These are phyloP conservation scores for Watsonalla cultraria DNA, from an alignment of 2,888 invertebrate species.

Conservation along the genomic window DNA sequence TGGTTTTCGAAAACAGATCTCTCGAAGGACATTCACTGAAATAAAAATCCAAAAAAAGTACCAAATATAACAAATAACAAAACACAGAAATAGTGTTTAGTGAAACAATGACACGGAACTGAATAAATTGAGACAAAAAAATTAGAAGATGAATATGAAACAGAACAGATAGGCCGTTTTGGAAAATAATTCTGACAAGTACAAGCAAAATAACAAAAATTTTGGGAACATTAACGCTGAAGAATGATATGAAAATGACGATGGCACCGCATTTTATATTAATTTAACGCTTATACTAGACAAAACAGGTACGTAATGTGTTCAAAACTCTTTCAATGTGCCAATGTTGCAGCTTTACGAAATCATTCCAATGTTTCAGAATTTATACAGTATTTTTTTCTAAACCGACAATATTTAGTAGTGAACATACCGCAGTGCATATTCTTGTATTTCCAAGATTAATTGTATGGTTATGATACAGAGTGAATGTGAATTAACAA, in stretches of 20 bases:
- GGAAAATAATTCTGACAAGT: slow-evolving; percentile 69
- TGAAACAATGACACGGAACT: slow-evolving; percentile 61
- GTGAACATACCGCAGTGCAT: slow-evolving; percentile 68
- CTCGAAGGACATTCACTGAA: slow-evolving; percentile 76
- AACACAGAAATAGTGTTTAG: slow-evolving; percentile 30
- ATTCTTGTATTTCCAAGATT: slow-evolving; percentile 56
- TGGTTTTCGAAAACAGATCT: slow-evolving; percentile 76
- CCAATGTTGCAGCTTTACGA: slow-evolving; percentile 41
- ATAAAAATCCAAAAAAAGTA: slow-evolving; percentile 42
- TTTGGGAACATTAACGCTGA: slow-evolving; percentile 54
- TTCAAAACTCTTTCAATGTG: slow-evolving; percentile 51
- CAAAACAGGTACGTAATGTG: slow-evolving; percentile 40
- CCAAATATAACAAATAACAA: slow-evolving; percentile 41
- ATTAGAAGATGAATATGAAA: slow-evolving; percentile 62
- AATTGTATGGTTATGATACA: slow-evolving; percentile 64
- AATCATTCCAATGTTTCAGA: slow-evolving; percentile 30
- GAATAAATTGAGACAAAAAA: slow-evolving; percentile 47
- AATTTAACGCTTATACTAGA: slow-evolving; percentile 44
- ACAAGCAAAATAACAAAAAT: slow-evolving; percentile 68
- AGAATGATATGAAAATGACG: slow-evolving; percentile 57
- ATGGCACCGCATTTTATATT: slow-evolving; percentile 44
- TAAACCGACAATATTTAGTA: slow-evolving; percentile 48
- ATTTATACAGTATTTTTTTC: slow-evolving; percentile 38
- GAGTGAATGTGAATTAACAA: slow-evolving; percentile 68
- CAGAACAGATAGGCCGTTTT: slow-evolving; percentile 79